Evolutionary conservation across 2,797 vertebrate species (phyloP).

Genomic region (Craterocephalus amniculus): DNA sequence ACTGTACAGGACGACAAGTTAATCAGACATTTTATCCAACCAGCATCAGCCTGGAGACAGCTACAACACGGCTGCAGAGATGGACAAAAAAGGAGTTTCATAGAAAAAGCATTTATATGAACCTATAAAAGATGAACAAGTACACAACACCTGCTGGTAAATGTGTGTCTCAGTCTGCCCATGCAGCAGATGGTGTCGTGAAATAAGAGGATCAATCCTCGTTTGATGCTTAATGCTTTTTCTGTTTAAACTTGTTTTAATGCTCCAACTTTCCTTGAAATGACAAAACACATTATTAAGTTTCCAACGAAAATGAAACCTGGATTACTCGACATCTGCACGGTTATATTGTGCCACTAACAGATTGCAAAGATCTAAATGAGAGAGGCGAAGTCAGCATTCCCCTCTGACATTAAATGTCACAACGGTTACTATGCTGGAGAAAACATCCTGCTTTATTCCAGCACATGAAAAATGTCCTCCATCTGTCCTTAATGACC

Average conservation of each 20-base stretch:
- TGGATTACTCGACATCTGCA: not conserved
- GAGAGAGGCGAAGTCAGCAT: too few species aligned
- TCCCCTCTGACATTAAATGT: not conserved
- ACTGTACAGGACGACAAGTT: too few species aligned
- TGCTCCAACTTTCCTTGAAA: not conserved
- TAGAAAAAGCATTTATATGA: too few species aligned
- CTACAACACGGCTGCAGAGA: rapidly evolving
- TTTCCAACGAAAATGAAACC: too few species aligned
- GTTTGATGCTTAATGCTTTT: not conserved
- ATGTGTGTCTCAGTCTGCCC: not conserved
- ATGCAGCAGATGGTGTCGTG: constrained; percentile 8
- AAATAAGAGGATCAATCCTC: constrained; percentile 4
- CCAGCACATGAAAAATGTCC: too few species aligned
- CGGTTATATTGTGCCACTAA: too few species aligned
- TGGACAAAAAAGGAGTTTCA: not conserved
- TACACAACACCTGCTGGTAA: constrained; percentile 13
- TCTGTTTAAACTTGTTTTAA: not conserved
- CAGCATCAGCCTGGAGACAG: not conserved
- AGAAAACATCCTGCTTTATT: too few species aligned
- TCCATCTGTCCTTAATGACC: too few species aligned
- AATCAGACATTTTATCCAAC: not conserved
- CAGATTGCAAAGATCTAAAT: not conserved
- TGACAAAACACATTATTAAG: not conserved
- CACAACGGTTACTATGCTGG: too few species aligned
- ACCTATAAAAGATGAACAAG: not conserved